Evolutionary conservation across 1,140 invertebrate species (phyloP).

Genomic region (Latrodectus geometricus): DNA sequence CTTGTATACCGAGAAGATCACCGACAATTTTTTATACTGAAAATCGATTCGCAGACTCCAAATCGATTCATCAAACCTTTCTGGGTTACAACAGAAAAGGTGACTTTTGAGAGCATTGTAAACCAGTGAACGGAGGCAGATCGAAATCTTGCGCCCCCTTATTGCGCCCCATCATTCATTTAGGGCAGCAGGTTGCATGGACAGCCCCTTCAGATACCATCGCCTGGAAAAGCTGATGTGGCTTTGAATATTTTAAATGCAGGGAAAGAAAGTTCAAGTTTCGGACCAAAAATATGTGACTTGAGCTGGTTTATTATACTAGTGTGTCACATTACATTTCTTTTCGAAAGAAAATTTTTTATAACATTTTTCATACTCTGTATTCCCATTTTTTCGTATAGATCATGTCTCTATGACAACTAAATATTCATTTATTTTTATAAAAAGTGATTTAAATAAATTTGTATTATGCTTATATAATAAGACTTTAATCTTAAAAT

Average conservation of each 20-base stretch:
- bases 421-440: too few relatives aligned
- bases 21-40: not conserved
- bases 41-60: not conserved
- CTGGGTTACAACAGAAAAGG: not conserved
- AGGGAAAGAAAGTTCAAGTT: too few relatives aligned
- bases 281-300: too few relatives aligned
- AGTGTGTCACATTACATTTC: too few relatives aligned
- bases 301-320: too few relatives aligned
- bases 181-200: constrained; percentile 11
- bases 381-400: too few relatives aligned
- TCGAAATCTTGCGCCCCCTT: not conserved
- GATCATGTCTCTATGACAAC: too few relatives aligned
- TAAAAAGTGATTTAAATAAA: too few relatives aligned
- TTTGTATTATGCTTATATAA: too few relatives aligned
- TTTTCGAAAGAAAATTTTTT: too few relatives aligned
- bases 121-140: not conserved
- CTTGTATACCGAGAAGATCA: not conserved
- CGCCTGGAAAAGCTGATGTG: not conserved
- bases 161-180: constrained; percentile 21
- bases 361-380: too few relatives aligned
- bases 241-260: constrained; percentile 10
- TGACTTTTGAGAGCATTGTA: constrained; percentile 12
- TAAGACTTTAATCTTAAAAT: too few relatives aligned
- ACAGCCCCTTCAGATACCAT: constrained; percentile 1
- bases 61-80: constrained; percentile 8